A percentile compares a stretch with the other conserved stretches of the same genome.
Conservation (phyloP, 1,140 invertebrate species). For the Apis cerana region DNA sequence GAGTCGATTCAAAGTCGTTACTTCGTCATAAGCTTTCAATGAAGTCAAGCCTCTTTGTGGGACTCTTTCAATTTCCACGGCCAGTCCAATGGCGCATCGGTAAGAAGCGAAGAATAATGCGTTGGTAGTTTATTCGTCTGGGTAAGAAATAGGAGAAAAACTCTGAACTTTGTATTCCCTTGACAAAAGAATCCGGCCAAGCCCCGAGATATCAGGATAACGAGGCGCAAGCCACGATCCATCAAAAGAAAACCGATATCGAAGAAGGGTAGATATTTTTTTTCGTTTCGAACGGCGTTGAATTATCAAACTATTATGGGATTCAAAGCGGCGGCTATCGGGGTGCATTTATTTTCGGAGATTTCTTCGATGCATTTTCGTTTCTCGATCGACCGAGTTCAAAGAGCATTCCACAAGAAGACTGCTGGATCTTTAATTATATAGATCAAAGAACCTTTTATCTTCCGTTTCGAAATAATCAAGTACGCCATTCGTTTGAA, state of each 20-base stretch:
- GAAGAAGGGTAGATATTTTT: neutral
- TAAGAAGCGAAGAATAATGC: neutral
- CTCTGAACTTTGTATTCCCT: slow-evolving; percentile 9
- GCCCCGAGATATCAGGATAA: slow-evolving; percentile 2
- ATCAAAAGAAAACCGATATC: slow-evolving; percentile 19
- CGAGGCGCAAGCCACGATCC: neutral
- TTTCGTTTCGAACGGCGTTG: neutral
- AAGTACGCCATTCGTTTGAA: neutral
- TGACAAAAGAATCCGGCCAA: slow-evolving; percentile 20
- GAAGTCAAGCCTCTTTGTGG: neutral
- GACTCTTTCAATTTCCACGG: neutral
- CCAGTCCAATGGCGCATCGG: too few species aligned
- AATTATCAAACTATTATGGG: slow-evolving; percentile 30
- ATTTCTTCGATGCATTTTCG: slow-evolving; percentile 16
- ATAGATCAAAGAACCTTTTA: neutral
- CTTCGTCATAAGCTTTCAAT: slow-evolving; percentile 2
- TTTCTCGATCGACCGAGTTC: slow-evolving; percentile 13
- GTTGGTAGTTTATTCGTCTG: neutral
- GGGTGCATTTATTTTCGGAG: slow-evolving; percentile 19
- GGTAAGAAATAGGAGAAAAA: neutral
- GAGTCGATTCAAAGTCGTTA: neutral
- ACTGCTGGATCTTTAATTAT: neutral
- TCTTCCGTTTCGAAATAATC: neutral
- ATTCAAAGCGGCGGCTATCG: slow-evolving; percentile 4
- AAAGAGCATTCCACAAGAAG: slow-evolving; percentile 1